Percentiles rank a stretch among this genome's conserved stretches.
These are phyloP conservation scores for Agrenia bidenticulata DNA, from an alignment of 2,888 invertebrate genomes.

Conservation along the genomic window DNA sequence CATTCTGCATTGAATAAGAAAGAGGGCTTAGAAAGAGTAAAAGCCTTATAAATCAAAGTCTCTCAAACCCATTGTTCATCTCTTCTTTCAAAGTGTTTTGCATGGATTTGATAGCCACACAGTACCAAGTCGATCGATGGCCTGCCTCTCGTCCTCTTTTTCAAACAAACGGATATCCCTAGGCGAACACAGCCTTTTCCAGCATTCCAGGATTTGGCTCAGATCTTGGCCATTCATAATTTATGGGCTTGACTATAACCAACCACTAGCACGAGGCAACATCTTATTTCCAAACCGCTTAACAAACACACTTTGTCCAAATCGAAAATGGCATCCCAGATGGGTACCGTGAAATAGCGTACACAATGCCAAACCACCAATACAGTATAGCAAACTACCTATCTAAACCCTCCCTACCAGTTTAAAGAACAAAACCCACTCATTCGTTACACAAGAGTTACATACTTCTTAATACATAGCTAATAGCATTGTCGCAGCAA, in stretches of 20 bases:
- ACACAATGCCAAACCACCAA: not conserved
- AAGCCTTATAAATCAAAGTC: conserved; percentile 49
- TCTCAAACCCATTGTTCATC: conserved; percentile 32
- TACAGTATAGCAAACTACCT: too few relatives aligned
- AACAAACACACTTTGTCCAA: conserved; percentile 19
- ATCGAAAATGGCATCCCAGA: conserved; percentile 23
- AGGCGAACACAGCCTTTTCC: not conserved
- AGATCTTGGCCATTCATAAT: conserved; percentile 24
- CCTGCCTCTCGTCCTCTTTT: not conserved
- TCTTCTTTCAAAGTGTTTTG: conserved; percentile 30
- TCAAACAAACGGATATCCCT: conserved; percentile 15
- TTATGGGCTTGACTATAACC: conserved; percentile 21
- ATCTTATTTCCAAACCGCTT: conserved; percentile 24
- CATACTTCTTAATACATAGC: too few relatives aligned
- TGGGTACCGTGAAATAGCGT: conserved; percentile 15
- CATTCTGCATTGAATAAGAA: conserved; percentile 15
- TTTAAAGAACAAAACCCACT: too few relatives aligned
- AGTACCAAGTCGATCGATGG: conserved; percentile 13
- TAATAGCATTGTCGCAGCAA: too few relatives aligned
- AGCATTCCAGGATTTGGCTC: conserved; percentile 6
- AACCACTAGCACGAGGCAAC: conserved; percentile 12
- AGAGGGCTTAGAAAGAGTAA: conserved; percentile 28
- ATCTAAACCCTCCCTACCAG: too few relatives aligned
- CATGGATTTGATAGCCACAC: conserved; percentile 21
- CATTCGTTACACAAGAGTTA: too few relatives aligned